Percentiles rank a stretch among this genome's conserved stretches.
Evolutionary conservation across 2,888 invertebrate genomes (phyloP).

Genomic region (Spilarctia lutea): DNA sequence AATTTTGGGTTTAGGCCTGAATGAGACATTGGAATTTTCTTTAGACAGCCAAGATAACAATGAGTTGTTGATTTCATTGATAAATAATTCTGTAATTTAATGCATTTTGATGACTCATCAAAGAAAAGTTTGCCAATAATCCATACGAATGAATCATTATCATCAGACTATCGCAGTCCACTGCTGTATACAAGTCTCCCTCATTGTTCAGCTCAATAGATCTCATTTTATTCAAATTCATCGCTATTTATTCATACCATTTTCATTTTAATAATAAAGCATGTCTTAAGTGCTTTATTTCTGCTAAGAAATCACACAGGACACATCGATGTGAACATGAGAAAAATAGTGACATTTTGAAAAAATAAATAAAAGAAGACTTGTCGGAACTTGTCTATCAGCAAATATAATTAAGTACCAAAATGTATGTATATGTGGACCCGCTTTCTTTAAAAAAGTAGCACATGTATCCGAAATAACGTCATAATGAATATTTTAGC

Average conservation of each 20-base stretch:
- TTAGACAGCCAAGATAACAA: neutral
- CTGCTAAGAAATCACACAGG: neutral
- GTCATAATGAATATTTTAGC: constrained; percentile 52
- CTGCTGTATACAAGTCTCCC: too few relatives aligned
- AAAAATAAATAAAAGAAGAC: neutral
- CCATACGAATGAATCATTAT: neutral
- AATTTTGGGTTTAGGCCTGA: neutral
- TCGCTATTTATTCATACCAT: neutral
- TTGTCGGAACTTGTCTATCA: neutral
- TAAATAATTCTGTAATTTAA: neutral
- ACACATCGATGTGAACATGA: neutral
- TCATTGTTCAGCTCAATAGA: neutral
- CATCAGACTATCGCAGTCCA: too few relatives aligned
- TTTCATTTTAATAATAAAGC: neutral
- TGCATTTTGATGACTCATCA: neutral
- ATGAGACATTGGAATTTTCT: neutral
- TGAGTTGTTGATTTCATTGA: neutral
- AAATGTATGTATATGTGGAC: constrained; percentile 15
- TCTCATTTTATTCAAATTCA: neutral
- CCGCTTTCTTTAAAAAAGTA: constrained; percentile 32
- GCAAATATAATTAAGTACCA: neutral
- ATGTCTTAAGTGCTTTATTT: neutral
- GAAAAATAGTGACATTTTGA: neutral
- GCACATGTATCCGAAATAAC: constrained; percentile 24
- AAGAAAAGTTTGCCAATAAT: neutral